Evolutionary conservation across 2,113 vertebrate species (phyloP), one percentile per base, ranked within the genome.

Genomic region (Tupaia chinensis): DNA sequence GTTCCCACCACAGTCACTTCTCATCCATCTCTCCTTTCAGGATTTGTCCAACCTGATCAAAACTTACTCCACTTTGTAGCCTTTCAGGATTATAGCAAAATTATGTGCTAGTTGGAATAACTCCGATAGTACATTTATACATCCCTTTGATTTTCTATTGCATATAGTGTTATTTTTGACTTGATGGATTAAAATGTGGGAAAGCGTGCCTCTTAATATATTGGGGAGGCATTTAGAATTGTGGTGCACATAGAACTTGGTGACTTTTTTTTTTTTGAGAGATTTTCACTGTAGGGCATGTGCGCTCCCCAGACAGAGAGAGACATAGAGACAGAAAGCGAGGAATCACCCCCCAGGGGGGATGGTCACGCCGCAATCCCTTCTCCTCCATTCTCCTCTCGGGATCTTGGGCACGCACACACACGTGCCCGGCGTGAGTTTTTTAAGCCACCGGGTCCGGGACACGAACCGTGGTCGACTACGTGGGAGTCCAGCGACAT

Each of bases 51-150:
- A 58, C 25, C 9, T 20, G 7, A 4, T 29, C 80, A 72, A 34
- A 10, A 65, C 58, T 58, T 7, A 44, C 22, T 69, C 11, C 4
- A 10, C 1, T 63, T 16, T 63, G 2, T 1, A 44, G 44, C 9
- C 34, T 86, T 95, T 72, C 66, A 87, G 61, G 12, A 90, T 76
- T 78, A 63, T 16, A 58, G 16, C 87, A 78, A 8, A 95, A 63
- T 58, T 83, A 54, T 84, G 87, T 76, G 22, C 44, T 87, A n/a
- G 3, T 17, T 92, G 2, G 54, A 14, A 5, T 34, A 25, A 76
- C 20, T 93, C 5, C 16, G 9, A 44, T 61, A 70, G 3, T 53
- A 74, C 29, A 61, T 74, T 69, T 56, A 53, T 29, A 54, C 65
- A 13, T 56, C 61, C 79, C 5, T 91, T 79, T 66, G 83, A 44